phyloP scores from a whole-genome alignment of 2,888 invertebrate species.

The Alentia gelatinosa region DNA sequence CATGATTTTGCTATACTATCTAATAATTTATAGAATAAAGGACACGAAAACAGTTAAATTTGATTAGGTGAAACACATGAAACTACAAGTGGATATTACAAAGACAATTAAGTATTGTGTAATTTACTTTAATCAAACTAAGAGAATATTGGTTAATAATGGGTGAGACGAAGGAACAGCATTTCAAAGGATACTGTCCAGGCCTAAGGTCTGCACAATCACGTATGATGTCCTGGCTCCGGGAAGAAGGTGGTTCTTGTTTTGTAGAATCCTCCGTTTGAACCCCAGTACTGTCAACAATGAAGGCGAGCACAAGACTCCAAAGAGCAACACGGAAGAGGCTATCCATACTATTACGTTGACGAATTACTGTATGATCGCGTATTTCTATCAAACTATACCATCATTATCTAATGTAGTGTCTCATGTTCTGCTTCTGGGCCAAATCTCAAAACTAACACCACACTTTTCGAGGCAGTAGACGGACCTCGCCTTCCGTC shows the following conservation, averaged over 20 bases:
- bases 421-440: too few species aligned
- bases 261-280: background rate
- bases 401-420: too few species aligned
- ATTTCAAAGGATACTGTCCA: conserved; percentile 76
- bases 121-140: background rate
- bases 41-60: too few species aligned
- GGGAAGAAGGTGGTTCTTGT: background rate
- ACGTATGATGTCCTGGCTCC: conserved; percentile 45
- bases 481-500: too few species aligned
- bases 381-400: too few species aligned
- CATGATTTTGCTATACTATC: too few species aligned
- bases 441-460: too few species aligned
- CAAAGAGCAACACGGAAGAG: background rate
- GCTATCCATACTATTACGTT: background rate
- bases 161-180: background rate
- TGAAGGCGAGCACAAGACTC: background rate
- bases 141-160: background rate
- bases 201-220: conserved; percentile 70
- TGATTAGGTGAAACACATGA: too few species aligned
- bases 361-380: too few species aligned
- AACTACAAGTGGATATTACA: background rate
- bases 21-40: too few species aligned
- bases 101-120: too few species aligned
- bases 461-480: too few species aligned
- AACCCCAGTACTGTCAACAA: background rate